Evolutionary conservation across 2,888 invertebrate genomes (phyloP).

Genomic region (Melanophora roralis): DNA sequence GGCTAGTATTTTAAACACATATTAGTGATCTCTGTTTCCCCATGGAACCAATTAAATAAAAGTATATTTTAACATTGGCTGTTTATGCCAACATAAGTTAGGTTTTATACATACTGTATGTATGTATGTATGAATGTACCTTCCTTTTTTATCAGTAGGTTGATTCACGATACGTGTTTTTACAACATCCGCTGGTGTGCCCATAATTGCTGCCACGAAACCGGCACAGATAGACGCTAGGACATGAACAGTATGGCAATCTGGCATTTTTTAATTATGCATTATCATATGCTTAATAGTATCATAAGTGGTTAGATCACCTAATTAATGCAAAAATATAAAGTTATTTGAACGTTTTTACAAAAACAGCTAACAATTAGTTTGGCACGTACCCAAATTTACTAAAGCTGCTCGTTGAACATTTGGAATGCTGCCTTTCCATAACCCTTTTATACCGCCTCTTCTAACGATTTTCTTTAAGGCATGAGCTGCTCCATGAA

Average conservation of each 20-base stretch:
- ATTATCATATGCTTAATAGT: constrained; percentile 88
- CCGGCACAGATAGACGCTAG: constrained; percentile 89
- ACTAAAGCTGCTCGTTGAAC: constrained; percentile 90
- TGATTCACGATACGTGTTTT: constrained; percentile 97
- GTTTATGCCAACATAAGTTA: too few relatives aligned
- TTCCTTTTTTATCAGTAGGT: constrained; percentile 86
- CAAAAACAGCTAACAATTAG: too few relatives aligned
- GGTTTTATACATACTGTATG: too few relatives aligned
- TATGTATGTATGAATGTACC: too few relatives aligned
- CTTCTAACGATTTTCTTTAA: constrained; percentile 84
- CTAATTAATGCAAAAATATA: constrained; percentile 50
- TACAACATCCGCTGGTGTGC: constrained; percentile 95
- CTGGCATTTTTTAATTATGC: constrained; percentile 84
- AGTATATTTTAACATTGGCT: too few relatives aligned
- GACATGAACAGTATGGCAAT: constrained; percentile 87
- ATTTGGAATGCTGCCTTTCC: constrained; percentile 95
- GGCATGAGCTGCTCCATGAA: constrained; percentile 86
- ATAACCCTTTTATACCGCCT: constrained; percentile 89
- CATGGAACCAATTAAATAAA: too few relatives aligned
- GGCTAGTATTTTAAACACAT: too few relatives aligned
- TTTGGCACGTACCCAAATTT: constrained; percentile 83
- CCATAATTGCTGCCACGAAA: constrained; percentile 90
- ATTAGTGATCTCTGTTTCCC: too few relatives aligned
- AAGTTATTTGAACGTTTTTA: background rate
- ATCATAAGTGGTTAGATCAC: constrained; percentile 92